Evolutionary conservation across 2,797 vertebrate species (phyloP).

Genomic region (Orientallactaga sibirica): DNA sequence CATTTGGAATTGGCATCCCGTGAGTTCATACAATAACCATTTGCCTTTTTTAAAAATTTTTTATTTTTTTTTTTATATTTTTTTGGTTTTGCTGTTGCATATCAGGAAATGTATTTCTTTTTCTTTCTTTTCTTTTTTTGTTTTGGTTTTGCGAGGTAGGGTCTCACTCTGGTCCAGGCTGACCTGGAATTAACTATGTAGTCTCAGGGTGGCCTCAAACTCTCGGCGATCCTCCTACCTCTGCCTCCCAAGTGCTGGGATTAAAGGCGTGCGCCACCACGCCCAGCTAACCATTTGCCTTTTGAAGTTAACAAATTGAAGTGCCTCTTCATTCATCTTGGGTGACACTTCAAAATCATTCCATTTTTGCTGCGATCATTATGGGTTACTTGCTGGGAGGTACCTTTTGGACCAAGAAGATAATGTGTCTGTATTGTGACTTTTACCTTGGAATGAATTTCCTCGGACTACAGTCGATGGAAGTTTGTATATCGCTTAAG

Average conservation of each 20-base stretch:
- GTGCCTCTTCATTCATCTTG: neutral
- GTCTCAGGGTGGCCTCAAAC: too few species aligned
- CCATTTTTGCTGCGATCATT: neutral
- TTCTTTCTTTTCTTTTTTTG: too few species aligned
- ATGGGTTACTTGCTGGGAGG: neutral
- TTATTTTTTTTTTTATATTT: too few species aligned
- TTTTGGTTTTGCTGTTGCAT: too few species aligned
- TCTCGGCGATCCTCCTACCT: too few species aligned
- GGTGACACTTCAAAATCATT: conserved; percentile 26
- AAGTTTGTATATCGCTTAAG: neutral
- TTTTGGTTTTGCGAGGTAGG: too few species aligned
- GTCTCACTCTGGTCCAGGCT: too few species aligned
- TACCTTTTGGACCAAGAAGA: neutral
- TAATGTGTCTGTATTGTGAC: too few species aligned
- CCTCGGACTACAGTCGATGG: neutral
- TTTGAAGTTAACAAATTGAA: neutral
- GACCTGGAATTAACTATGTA: too few species aligned
- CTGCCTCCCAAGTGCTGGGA: too few species aligned
- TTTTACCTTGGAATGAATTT: neutral
- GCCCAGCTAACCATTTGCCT: neutral
- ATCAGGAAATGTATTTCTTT: too few species aligned
- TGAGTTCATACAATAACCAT: neutral
- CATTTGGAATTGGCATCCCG: neutral
- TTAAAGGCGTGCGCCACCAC: too few species aligned
- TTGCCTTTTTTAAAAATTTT: neutral